A percentile compares a stretch with the other conserved stretches of the same genome.
phyloP scores from a whole-genome alignment of 2,888 invertebrate genomes.

The Coelinius sp. region DNA sequence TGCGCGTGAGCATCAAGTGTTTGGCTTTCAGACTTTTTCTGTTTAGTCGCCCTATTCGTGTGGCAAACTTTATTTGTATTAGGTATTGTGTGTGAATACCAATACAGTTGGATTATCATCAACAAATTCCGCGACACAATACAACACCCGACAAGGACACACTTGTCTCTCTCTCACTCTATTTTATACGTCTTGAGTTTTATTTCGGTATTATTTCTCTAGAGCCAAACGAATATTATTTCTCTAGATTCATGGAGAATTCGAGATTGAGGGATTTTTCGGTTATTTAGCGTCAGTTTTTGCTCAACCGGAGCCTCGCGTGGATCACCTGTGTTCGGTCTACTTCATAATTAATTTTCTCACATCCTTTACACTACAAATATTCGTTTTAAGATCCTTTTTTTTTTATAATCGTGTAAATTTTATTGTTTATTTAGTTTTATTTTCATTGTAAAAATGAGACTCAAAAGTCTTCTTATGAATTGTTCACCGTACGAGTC shows the following conservation, averaged over 20 bases:
- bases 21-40: slow-evolving; percentile 9
- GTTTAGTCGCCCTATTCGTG: background rate
- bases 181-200: background rate
- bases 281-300: slow-evolving; percentile 1
- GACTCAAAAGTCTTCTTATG: slow-evolving; percentile 9
- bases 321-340: background rate
- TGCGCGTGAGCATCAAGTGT: slow-evolving; percentile 6
- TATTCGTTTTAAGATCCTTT: background rate
- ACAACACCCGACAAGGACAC: background rate
- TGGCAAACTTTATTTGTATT: background rate
- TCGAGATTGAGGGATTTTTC: background rate
- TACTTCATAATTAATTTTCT: no score
- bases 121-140: slow-evolving; percentile 3
- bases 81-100: background rate
- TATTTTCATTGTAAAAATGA: background rate
- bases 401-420: background rate
- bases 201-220: background rate
- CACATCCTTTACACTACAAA: background rate
- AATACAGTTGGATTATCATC: background rate
- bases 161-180: background rate
- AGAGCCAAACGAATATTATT: background rate
- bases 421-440: background rate
- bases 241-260: background rate
- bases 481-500: background rate
- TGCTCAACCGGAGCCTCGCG: slow-evolving; percentile 10